Evolutionary conservation across 2,888 invertebrate genomes (phyloP).

Genomic region (Pasiphila rectangulata): DNA sequence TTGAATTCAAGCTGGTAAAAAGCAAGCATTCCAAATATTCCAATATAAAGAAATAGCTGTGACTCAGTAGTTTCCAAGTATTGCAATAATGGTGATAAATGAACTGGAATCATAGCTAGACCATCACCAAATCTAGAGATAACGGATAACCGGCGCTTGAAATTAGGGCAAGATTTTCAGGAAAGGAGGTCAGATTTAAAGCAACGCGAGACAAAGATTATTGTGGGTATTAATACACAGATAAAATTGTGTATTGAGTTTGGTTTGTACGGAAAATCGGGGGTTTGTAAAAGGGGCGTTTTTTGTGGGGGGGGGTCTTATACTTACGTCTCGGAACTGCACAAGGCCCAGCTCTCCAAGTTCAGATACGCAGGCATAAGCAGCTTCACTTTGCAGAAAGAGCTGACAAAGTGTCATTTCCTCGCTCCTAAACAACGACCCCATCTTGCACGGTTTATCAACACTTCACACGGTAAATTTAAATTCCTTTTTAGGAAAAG

Average conservation of each 20-base stretch:
- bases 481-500: slow-evolving; percentile 45
- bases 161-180: slow-evolving; percentile 37
- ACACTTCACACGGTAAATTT: slow-evolving; percentile 49
- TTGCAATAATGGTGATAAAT: slow-evolving; percentile 9
- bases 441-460: slow-evolving; percentile 82
- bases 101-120: slow-evolving; percentile 14
- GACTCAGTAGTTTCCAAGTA: background rate
- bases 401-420: slow-evolving; percentile 99
- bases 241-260: no score
- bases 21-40: no score
- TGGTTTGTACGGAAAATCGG: no score
- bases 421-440: slow-evolving; percentile 97
- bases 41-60: no score
- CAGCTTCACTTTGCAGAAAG: slow-evolving; percentile 98
- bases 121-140: slow-evolving; percentile 28
- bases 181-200: slow-evolving; percentile 55
- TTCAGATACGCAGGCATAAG: slow-evolving; percentile 98
- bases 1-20: no score
- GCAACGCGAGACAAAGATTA: background rate
- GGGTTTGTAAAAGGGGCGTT: slow-evolving; percentile 31
- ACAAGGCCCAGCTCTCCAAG: slow-evolving; percentile 98
- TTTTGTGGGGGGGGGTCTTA: slow-evolving; percentile 22
- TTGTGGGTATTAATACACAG: no score
- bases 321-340: slow-evolving; percentile 96
- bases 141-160: slow-evolving; percentile 33